Evolutionary conservation across 1,140 invertebrate genomes (phyloP), one percentile per base, ranked within the genome.

Genomic region (Apis florea): DNA sequence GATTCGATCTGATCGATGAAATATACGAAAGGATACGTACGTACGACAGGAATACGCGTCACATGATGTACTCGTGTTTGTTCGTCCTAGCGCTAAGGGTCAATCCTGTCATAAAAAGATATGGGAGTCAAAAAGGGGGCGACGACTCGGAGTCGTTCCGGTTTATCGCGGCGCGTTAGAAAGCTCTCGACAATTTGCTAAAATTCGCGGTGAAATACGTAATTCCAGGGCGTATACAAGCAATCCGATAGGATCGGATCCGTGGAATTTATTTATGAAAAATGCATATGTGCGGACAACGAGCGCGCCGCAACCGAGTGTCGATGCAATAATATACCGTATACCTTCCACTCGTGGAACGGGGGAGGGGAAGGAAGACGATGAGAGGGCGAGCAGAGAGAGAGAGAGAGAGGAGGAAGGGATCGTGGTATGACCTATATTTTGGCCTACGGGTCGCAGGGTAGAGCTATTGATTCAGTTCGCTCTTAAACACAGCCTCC

Each of bases 401-500:
- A 49, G 40, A 66, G 79, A 53, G 9, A 68, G 40, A 85, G 82
- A 58, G 53, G 87, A 85, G 88, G 82, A 85, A 85, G 86, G 89
- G 77, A 88, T 90, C 89, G 90, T 87, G 85, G 84, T 90, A 88
- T 91, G 91, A 92, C 92, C 92, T 88, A 92, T 83, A 92, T 92
- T n/a, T 80, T 89, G 83, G 89, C 87, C 86, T 86, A 88, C 81
- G 89, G 90, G 90, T 91, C 90, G 88, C 84, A 91, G 90, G 84
- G 85, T 84, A 91, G 86, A 83, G 88, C 89, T 93, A 93, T 93
- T 90, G 92, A 92, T 93, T 93, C 88, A 85, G 85, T 88, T 90
- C 84, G 88, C 90, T 91, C 91, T 92, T 92, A 93, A 92, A 92
- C 90, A 92, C 91, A 92, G 92, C 87, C 90, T 91, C 91, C 91